These are phyloP conservation scores for Eurystomus gularis DNA, from an alignment of 2,113 vertebrate genomes.

Conservation along the genomic window DNA sequence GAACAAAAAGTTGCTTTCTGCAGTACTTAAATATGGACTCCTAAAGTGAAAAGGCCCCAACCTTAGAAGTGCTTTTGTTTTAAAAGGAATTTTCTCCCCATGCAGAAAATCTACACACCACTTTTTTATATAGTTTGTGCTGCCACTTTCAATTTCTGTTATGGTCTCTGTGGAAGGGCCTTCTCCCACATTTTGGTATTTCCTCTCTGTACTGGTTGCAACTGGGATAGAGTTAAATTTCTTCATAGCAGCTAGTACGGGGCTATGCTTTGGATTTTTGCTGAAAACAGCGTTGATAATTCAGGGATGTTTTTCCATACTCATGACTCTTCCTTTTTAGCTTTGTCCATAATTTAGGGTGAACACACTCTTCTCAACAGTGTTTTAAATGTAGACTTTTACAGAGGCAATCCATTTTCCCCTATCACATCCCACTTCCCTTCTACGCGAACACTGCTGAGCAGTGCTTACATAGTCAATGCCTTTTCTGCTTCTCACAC, in stretches of 20 bases:
- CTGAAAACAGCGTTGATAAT: background rate
- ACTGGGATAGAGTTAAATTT: background rate
- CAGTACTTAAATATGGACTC: background rate
- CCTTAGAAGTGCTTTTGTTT: background rate
- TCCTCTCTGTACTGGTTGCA: background rate
- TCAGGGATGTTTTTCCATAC: background rate
- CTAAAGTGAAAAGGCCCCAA: background rate
- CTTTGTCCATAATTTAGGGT: background rate
- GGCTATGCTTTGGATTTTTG: background rate
- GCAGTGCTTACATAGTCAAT: background rate
- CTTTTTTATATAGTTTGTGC: background rate
- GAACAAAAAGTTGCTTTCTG: background rate
- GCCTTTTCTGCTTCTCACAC: background rate
- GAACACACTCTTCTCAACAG: background rate
- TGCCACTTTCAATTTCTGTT: background rate
- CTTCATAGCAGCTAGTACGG: background rate
- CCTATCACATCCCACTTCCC: background rate
- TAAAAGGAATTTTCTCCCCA: background rate
- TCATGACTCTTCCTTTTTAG: background rate
- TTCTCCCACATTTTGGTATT: background rate
- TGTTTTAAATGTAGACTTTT: background rate
- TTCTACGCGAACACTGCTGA: fast-evolving
- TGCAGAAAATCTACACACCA: background rate
- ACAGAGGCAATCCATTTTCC: background rate
- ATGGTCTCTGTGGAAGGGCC: background rate